phyloP scores from a whole-genome alignment of 2,113 vertebrate species.

The Microcebus ravelobensis region DNA sequence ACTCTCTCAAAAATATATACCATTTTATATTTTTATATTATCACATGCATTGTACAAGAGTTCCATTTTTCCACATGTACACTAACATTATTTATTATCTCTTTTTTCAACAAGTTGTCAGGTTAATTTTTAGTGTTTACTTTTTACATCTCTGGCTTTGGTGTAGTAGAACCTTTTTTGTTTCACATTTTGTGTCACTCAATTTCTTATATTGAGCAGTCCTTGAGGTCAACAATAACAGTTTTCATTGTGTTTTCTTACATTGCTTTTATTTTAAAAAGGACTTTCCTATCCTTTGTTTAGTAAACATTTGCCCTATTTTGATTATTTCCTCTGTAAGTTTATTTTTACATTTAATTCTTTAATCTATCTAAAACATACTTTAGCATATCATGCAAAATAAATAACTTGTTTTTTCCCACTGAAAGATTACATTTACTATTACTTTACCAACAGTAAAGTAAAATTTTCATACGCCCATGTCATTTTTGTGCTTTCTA shows the following conservation, averaged over 20 bases:
- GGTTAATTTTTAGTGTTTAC: not conserved
- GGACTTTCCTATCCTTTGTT: accelerated
- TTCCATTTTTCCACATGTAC: not conserved
- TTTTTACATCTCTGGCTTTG: not conserved
- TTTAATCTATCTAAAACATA: not conserved
- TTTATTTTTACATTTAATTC: not conserved
- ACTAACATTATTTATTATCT: not conserved
- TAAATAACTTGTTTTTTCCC: not conserved
- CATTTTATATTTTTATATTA: not conserved
- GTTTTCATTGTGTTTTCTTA: not conserved
- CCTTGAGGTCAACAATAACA: not conserved
- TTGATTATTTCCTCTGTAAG: not conserved
- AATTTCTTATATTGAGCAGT: not conserved
- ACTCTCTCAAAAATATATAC: not conserved
- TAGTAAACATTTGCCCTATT: not conserved
- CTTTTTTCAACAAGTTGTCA: not conserved
- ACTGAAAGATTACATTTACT: not conserved
- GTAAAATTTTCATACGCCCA: not conserved
- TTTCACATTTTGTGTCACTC: not conserved
- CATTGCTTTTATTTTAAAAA: constrained; percentile 16
- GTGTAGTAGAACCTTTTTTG: not conserved
- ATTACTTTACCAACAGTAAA: not conserved
- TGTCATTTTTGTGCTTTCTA: not conserved
- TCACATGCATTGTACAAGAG: not conserved
- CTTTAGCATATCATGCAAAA: not conserved